Base-by-base conservation (phyloP, 2,888 invertebrate genomes). In the Lithophane semibrunnea region DNA sequence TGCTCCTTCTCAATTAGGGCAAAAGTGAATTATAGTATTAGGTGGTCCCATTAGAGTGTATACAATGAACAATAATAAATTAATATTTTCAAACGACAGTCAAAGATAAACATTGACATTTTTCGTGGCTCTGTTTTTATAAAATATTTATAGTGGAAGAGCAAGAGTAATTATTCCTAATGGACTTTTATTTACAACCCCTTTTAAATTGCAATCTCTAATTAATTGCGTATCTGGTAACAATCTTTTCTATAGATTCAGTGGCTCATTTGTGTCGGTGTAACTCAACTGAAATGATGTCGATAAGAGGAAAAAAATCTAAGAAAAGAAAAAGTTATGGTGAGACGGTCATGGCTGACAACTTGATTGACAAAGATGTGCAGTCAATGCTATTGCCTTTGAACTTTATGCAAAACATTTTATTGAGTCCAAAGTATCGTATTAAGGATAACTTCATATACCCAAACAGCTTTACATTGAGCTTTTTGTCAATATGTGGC, bases 341-440 rank as follows among this genome's bases (percentile, higher is more conserved):
- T 21, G 47, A 49, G 4, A 42, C 47, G 0, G 21, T 56, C 18
- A 3, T 21, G 29, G 13, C 47, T 4, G 52, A 80, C 1, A 56
- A 79, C 16, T 29, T 42, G 10, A 12, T 79, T 18, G 79, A 79
- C 21, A 56, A 63, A 21, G 79, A 79, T 60, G n/a, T 79, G 16
- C 81, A 79, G 49, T n/a, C 18, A 2, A 80, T 79, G 74, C 74
- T 79, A 42, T 16, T 66, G 4, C 79, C 74, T 67, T 56, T 79
- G 13, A 81, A 79, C 21, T 0, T 79, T 8, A 29, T 67, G 42
- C 74, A 80, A 2, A 73, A 61, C 13, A 56, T 81, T 42, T 67
- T 65, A 3, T 16, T 80, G 3, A 49, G 54, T 61, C 79, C 79
- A 2, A 81, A 79, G 21, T 79, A 79, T 52, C 44, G 66, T 44